Base-by-base conservation (phyloP, 2,888 invertebrate genomes). In the Aphelenchoides bicaudatus region DNA sequence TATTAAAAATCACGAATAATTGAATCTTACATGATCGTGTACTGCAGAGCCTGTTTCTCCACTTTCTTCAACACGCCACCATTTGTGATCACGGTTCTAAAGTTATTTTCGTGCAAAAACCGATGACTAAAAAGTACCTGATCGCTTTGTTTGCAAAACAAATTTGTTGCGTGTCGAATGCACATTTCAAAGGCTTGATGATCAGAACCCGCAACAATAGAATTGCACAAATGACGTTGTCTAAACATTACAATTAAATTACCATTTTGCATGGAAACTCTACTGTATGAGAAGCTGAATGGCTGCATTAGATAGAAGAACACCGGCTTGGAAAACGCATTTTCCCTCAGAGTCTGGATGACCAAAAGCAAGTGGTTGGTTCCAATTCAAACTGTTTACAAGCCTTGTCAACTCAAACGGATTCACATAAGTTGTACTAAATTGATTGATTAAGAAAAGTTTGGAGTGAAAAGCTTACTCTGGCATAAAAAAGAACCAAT, bases 401-500 rank as follows among this genome's bases (percentile, higher is more conserved):
- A 90, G 82, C 60, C 87, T 84, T 27, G 85, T 82, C 48, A 94
- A 81, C 54, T 85, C 85, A 46, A 88, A 85, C 0, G 88, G 88
- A 80, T 92, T 88, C 52, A 94, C 84, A 79, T 88, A 94, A 1
- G 88, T 87, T 5, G 85, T 84, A 80, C n/a, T n/a, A n/a, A n/a
- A n/a, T n/a, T n/a, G n/a, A n/a, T n/a, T n/a, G n/a, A n/a, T n/a
- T n/a, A n/a, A n/a, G n/a, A n/a, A n/a, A n/a, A n/a, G n/a, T n/a
- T n/a, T n/a, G n/a, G n/a, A n/a, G n/a, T n/a, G n/a, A n/a, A n/a
- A n/a, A n/a, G n/a, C n/a, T n/a, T n/a, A n/a, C n/a, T 94, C 94
- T 39, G 88, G 87, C 47, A 88, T 85, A 50, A 96, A 83, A 79
- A 90, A 88, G 82, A 91, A 93, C 82, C 89, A 94, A 81, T 94